Conservation (phyloP, 2,113 vertebrate genomes). For the Tachysurus vachellii region DNA sequence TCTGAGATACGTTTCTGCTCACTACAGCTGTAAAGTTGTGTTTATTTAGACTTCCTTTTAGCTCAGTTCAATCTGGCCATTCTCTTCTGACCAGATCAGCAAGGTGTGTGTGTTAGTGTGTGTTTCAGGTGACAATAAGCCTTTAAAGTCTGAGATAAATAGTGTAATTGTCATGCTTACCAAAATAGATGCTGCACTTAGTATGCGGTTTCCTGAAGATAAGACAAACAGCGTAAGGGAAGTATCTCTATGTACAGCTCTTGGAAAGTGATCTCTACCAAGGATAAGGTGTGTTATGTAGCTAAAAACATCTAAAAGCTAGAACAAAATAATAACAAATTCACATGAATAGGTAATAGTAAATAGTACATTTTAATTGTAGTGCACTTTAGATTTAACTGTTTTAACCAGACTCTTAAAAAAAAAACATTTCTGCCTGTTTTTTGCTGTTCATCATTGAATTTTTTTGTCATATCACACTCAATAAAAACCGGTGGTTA, state of each 20-base stretch:
- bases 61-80: no score
- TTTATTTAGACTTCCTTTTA: no score
- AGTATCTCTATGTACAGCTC: background rate
- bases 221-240: constrained; percentile 71
- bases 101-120: no score
- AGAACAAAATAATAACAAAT: background rate
- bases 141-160: constrained; percentile 63
- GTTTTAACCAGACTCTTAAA: no score
- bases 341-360: background rate
- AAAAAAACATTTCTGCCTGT: no score
- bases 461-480: no score
- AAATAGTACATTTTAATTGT: background rate
- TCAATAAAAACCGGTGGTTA: no score
- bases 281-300: background rate
- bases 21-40: no score
- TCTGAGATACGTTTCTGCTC: no score
- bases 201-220: constrained; percentile 84
- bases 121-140: no score
- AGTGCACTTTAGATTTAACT: background rate
- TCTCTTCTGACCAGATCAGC: no score
- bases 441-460: no score
- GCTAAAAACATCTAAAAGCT: background rate
- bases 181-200: constrained; percentile 69
- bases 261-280: background rate
- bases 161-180: constrained; percentile 64